Conservation (phyloP, 2,113 vertebrate species). For the Colaptes auratus region DNA sequence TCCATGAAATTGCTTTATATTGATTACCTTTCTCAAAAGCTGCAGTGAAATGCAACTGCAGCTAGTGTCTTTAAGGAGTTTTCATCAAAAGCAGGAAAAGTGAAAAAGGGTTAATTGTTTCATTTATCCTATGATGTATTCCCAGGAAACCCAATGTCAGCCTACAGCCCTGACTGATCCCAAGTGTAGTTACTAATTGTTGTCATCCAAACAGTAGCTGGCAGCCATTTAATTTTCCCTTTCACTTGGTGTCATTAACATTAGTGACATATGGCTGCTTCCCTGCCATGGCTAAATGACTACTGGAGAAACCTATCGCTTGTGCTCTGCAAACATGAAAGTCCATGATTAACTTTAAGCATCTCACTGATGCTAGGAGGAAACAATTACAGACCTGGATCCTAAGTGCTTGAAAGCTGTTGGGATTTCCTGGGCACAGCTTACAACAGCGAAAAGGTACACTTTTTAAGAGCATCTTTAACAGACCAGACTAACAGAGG, state of each 20-base stretch:
- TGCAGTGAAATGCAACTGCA: not conserved
- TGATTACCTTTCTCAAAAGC: not conserved
- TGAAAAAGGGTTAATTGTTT: constrained; percentile 25
- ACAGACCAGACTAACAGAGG: not conserved
- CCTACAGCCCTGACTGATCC: constrained; percentile 54
- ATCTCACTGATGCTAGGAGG: not conserved
- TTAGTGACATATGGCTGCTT: not conserved
- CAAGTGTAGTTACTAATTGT: constrained; percentile 40
- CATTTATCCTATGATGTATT: not conserved
- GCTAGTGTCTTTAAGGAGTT: not conserved
- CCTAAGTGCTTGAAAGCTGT: not conserved
- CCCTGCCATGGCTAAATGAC: not conserved
- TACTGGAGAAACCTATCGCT: not conserved
- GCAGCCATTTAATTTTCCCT: constrained; percentile 54
- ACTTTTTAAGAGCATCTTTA: not conserved
- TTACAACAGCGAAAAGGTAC: not conserved
- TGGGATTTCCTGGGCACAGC: not conserved
- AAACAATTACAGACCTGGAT: not conserved
- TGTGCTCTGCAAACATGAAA: not conserved
- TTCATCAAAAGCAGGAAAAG: not conserved
- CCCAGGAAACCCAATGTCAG: not conserved
- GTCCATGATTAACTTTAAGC: not conserved
- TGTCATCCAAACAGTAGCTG: constrained; percentile 45
- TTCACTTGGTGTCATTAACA: constrained; percentile 41
- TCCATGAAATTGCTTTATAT: not conserved